Conservation (phyloP, 2,797 vertebrate genomes). For the Pangasius mekongensis region DNA sequence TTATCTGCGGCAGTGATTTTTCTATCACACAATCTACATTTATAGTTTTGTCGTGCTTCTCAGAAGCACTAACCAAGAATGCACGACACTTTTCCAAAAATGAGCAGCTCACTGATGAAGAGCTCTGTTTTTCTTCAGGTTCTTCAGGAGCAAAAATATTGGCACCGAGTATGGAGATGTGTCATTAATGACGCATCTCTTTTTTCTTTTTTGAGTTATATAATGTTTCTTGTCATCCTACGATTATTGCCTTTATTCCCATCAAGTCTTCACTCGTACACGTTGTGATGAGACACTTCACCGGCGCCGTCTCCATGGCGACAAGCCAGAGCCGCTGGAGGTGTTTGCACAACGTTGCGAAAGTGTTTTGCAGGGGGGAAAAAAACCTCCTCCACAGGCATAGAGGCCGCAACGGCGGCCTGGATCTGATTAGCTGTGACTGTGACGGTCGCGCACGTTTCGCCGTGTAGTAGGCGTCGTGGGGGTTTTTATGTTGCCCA, state of each 20-base stretch:
- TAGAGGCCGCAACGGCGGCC: not conserved
- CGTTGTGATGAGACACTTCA: not conserved
- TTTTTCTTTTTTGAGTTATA: not conserved
- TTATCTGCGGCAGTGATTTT: no score
- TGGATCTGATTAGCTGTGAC: not conserved
- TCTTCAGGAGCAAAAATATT: not conserved
- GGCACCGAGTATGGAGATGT: not conserved
- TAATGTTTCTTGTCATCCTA: no score
- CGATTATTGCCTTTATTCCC: not conserved
- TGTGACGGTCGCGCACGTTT: not conserved
- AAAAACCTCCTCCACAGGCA: not conserved
- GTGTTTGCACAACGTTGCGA: not conserved
- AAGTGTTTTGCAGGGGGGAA: not conserved
- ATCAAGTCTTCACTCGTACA: not conserved
- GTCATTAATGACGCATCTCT: not conserved
- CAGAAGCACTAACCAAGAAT: not conserved
- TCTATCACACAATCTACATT: not conserved
- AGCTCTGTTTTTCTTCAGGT: not conserved
- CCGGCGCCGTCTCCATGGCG: slow-evolving; percentile 59
- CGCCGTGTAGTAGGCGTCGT: not conserved
- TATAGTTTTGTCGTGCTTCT: not conserved
- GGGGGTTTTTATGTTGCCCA: no score
- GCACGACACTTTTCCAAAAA: not conserved
- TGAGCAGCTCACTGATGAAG: not conserved
- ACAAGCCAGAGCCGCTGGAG: slow-evolving; percentile 25